Base-by-base conservation (phyloP, 2,113 vertebrate species). In the Macquaria ambigua region DNA sequence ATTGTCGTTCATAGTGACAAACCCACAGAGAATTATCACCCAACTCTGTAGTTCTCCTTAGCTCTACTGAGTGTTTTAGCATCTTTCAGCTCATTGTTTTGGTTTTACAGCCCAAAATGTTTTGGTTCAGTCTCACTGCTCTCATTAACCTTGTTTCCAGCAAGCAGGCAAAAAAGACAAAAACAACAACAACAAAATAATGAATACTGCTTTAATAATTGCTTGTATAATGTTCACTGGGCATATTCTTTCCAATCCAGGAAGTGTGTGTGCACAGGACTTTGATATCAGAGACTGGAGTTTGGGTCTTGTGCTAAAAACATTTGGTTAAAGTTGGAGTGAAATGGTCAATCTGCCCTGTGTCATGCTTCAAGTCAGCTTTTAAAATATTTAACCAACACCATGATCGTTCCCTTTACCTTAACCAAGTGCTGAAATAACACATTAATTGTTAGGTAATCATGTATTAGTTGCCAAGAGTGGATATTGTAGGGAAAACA, bases 21-120 rank as follows among this genome's bases (percentile, higher is more conserved):
- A 63, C 21, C 43, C 2, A 28, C 16, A 55, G 18, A 58, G 18
- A 46, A 58, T 39, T 16, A 64, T 46, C 0, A 28, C 1, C 23
- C 15, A 28, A 25, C 58, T 16, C 1, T 10, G 7, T 21, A 28
- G 58, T 2, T 77, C n/a, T 25, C 48, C 10, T n/a, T 21, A 70
- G 21, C 11, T 34, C 14, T 39, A 12, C 46, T 20, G 10, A 39
- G 8, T 7, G 4, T 69, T 48, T 50, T 23, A 18, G 8, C 20
- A 14, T 8, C 18, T 69, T 76, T 43, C 0, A 18, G 21, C 21
- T 63, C 10, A n/a, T 64, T 77, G 58, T 82, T 81, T 70, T 85
- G 63, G 16, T 62, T 78, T 79, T 5, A 23, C 18, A 58, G 62
- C 3, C 56, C 41, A 23, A 31, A 31, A 18, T 23, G 7, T 59